These are phyloP conservation scores for Sylvietta virens DNA, from an alignment of 2,113 vertebrate species.

Conservation along the genomic window DNA sequence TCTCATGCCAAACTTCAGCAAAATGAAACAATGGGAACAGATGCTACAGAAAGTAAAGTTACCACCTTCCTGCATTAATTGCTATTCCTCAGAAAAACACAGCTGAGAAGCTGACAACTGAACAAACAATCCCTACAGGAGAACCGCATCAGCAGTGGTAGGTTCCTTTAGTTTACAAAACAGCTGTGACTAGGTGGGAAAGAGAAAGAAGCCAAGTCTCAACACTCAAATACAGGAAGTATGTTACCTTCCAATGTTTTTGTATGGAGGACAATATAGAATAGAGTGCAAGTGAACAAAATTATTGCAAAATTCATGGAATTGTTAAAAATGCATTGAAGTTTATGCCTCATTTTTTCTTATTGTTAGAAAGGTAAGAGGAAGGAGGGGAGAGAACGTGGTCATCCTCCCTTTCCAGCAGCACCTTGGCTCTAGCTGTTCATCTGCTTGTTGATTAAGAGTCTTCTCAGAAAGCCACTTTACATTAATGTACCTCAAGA, in stretches of 20 bases:
- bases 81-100: neutral
- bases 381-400: neutral
- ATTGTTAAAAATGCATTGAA: neutral
- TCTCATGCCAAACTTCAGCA: neutral
- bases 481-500: fast-evolving
- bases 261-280: neutral
- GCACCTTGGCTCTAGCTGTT: neutral
- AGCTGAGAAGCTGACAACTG: neutral
- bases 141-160: neutral
- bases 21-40: neutral
- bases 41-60: neutral
- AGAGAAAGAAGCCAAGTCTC: neutral
- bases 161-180: neutral
- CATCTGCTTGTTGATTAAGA: neutral
- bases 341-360: neutral
- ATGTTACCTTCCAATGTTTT: neutral
- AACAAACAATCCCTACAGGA: neutral
- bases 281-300: neutral
- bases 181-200: neutral
- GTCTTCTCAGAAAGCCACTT: neutral
- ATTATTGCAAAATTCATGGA: neutral
- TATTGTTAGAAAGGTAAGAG: neutral
- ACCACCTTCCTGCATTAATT: neutral
- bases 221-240: neutral
- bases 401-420: neutral